These are phyloP conservation scores for Scyliorhinus canicula DNA, from an alignment of 2,797 vertebrate species.

Conservation along the genomic window DNA sequence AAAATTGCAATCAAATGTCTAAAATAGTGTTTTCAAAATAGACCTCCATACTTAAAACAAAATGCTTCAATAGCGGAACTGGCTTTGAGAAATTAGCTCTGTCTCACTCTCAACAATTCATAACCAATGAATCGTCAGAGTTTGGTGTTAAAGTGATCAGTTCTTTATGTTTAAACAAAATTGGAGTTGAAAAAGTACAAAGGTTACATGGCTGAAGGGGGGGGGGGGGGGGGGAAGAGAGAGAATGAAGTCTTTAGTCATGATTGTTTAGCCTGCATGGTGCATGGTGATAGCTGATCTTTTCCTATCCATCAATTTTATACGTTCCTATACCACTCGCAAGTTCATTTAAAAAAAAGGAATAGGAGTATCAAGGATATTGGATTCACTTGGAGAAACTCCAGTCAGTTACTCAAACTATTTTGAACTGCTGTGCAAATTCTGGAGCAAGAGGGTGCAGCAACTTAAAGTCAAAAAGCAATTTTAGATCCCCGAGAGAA, in stretches of 20 bases:
- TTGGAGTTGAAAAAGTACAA: not conserved
- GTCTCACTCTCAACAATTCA: not conserved
- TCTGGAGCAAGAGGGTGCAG: not conserved
- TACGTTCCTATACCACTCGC: not conserved
- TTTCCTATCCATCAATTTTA: not conserved
- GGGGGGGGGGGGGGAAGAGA: not conserved
- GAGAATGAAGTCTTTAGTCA: not conserved
- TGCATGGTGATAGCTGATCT: not conserved
- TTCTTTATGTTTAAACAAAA: not conserved
- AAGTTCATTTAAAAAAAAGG: not conserved
- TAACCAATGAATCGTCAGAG: not conserved
- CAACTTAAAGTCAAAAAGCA: not conserved
- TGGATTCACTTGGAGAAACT: not conserved
- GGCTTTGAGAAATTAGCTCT: not conserved
- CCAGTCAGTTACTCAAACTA: not conserved
- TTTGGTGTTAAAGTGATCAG: not conserved
- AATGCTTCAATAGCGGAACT: not conserved
- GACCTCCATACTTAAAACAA: not conserved
- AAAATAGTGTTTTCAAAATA: not conserved
- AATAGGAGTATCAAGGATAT: not conserved
- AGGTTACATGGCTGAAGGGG: not conserved
- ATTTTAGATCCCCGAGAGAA: not conserved
- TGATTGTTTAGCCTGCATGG: not conserved
- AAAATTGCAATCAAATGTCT: not conserved
- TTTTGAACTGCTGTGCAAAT: not conserved